Conservation (phyloP, 2,888 invertebrate species). For the Thumatha senex region DNA sequence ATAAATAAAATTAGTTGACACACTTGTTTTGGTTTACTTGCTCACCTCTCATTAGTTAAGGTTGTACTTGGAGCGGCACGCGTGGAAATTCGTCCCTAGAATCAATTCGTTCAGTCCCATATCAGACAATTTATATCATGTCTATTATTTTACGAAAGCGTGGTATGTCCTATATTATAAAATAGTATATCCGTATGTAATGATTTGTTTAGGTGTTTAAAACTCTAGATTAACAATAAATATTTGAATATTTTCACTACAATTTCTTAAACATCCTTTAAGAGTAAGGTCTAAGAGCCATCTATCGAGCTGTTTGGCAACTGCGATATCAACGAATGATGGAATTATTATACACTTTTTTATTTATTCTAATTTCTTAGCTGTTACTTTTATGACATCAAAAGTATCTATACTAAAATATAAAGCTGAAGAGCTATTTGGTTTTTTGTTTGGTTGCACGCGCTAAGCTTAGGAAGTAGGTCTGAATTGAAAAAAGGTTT, state of each 20-base stretch:
- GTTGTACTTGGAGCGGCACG: slow-evolving; percentile 32
- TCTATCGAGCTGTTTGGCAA: too few species aligned
- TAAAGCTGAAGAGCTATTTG: too few species aligned
- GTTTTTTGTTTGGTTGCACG: too few species aligned
- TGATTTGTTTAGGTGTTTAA: neutral
- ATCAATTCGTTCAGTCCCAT: slow-evolving; percentile 31
- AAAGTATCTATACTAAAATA: too few species aligned
- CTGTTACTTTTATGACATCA: neutral
- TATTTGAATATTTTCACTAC: too few species aligned
- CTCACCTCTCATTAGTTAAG: slow-evolving; percentile 28
- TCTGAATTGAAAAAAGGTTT: too few species aligned
- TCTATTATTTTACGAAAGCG: slow-evolving; percentile 8
- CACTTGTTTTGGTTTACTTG: slow-evolving; percentile 19
- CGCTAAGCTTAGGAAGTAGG: too few species aligned
- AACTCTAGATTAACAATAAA: too few species aligned
- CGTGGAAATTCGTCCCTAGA: slow-evolving; percentile 27
- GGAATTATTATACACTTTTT: neutral
- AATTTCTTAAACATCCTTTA: too few species aligned
- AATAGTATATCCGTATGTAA: neutral
- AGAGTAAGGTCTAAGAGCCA: too few species aligned
- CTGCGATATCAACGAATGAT: too few species aligned
- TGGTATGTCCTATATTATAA: neutral
- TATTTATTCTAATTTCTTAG: too few species aligned
- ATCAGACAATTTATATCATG: slow-evolving; percentile 13
- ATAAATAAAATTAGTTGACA: neutral